Evolutionary conservation across 1,140 invertebrate species (phyloP), one percentile per base, ranked within the genome.

Genomic region (Atta colombica): DNA sequence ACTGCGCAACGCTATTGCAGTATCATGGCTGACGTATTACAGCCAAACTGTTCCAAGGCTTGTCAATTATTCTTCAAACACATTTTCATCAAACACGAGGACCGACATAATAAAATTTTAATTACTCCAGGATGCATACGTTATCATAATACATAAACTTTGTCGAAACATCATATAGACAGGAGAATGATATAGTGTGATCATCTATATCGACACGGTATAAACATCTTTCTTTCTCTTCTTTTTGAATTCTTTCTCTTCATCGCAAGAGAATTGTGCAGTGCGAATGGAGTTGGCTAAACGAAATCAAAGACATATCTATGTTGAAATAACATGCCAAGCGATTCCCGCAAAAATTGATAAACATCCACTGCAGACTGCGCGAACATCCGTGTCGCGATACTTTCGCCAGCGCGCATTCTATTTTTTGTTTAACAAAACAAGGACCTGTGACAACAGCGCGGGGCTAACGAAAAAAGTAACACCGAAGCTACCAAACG

Each of bases 331-430:
- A 65, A 78, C 84, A 39, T 16, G 82, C 60, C 28, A 49, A 49
- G 35, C 75, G 21, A 78, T 60, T 85, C 49, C 49, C 84, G 82
- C 80, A 84, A 84, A 75, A 84, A 75, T 84, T 84, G 80, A 84
- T 75, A 75, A 84, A 84, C 80, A 84, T 84, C 39, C 61, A 69
- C 65, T 77, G 89, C 72, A 84, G 81, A 77, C 75, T 85, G 84
- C 86, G 85, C 85, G 88, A 89, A 89, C 5, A 69, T 91, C 68
- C 84, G 66, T 88, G 87, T 58, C 49, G n/a, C 71, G 77, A 72
- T 86, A 65, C 66, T 53, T 53, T 18, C 61, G 61, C 25, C 21
- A 45, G 14, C 25, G 21, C 53, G 14, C 39, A 16, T 66, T 49
- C 25, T 74, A 28, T 61, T 82, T 84, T 84, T 84, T 61, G 68